Evolutionary conservation across 2,113 vertebrate genomes (phyloP), one percentile per base, ranked within the genome.

Genomic region (Amphilophus citrinellus): DNA sequence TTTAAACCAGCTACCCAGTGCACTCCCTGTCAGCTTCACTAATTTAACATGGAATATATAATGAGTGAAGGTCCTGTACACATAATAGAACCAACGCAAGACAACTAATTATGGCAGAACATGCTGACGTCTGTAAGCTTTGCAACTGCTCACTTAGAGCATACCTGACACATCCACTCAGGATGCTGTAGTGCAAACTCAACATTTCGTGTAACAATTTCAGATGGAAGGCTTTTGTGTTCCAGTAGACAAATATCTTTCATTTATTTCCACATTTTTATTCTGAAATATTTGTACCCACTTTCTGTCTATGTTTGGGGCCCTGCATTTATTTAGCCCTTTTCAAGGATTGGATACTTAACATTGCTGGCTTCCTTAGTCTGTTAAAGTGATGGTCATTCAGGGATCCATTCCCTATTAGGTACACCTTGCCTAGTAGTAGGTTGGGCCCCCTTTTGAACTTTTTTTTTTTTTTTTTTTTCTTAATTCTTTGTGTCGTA

Each of bases 401-500:
- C 35, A 7, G 35, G 35, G 35, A 35, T 35, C 35, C 35, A 35
- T 35, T 35, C 35, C 35, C 35, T 35, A 7, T 35, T 7, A 35
- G 35, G 35, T 35, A 35, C 35, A 7, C 35, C 35, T 35, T 35
- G 35, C 35, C 35, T 71, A 50, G 24, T 30, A 71, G 18, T 22
- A 50, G 15, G 22, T 30, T 50, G 42, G 65, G 44, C 42, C 15
- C 27, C 65, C 27, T 15, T 71, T 71, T 50, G 35, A 35, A 32
- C 61, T 76, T 79, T 88, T 83, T 85, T 85, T 79, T 77, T 24
- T 22, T 22, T n/a, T n/a, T n/a, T n/a, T n/a, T n/a, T 24, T 24
- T 24, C 39, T 44, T 44, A 17, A 66, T 66, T 66, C 39, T 66
- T 66, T 0, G 2, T 68, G 14, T 11, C 11, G 14, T 14, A 44